Conservation (phyloP, 2,797 vertebrate genomes). For the Aviceda cuculoides region DNA sequence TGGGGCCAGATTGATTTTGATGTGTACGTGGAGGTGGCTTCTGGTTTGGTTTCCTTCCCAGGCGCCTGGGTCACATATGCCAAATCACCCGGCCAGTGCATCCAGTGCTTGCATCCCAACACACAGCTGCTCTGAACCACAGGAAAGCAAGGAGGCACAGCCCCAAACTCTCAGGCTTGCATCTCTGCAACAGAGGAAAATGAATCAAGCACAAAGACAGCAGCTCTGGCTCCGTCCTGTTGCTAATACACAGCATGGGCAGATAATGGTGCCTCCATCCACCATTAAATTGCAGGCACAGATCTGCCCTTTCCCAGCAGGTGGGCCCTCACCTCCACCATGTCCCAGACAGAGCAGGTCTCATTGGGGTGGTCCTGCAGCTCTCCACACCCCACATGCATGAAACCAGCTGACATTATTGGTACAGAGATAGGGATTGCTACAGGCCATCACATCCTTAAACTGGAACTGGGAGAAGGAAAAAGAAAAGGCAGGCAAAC, state of each 20-base stretch:
- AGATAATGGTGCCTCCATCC: not conserved
- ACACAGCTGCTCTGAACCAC: not conserved
- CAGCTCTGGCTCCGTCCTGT: not conserved
- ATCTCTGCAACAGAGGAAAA: not conserved
- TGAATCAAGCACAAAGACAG: accelerated
- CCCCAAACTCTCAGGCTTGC: not conserved
- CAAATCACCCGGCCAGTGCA: not conserved
- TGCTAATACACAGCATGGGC: not conserved
- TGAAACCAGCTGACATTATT: not conserved
- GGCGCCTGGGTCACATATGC: accelerated
- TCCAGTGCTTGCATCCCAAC: not conserved
- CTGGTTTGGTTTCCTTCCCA: not conserved
- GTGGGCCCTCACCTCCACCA: not conserved
- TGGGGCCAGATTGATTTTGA: not conserved
- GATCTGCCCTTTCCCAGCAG: not conserved
- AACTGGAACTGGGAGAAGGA: not conserved
- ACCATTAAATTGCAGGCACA: not conserved
- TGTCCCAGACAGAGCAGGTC: not conserved
- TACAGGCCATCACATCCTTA: not conserved
- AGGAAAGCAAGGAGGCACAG: accelerated
- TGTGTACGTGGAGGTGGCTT: not conserved
- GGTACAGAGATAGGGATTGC: not conserved
- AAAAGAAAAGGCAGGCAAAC: not conserved
- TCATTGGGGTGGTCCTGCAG: not conserved
- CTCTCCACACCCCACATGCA: not conserved